Conservation (phyloP, 1,140 invertebrate genomes). For the Drosophila navojoa region DNA sequence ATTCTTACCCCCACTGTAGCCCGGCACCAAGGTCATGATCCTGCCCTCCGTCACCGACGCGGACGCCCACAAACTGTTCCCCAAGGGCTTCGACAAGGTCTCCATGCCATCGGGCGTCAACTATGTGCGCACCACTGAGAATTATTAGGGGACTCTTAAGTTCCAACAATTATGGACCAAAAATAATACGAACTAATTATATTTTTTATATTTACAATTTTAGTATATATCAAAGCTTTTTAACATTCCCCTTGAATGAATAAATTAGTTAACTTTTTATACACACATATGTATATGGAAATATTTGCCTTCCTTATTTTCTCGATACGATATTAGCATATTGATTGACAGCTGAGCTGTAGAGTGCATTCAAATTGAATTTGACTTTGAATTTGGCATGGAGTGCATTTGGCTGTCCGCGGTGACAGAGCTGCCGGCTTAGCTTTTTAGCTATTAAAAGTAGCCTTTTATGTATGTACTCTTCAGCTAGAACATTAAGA, state of each 20-base stretch:
- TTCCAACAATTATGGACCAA: constrained; percentile 3
- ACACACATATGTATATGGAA: background rate
- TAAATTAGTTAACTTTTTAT: constrained; percentile 4
- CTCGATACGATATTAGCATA: background rate
- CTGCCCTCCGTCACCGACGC: constrained; percentile 89
- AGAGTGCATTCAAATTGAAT: background rate
- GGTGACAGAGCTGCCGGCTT: background rate
- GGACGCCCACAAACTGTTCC: constrained; percentile 89
- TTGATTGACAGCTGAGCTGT: background rate
- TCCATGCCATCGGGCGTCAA: constrained; percentile 91
- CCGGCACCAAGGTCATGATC: constrained; percentile 93
- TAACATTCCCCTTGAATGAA: background rate
- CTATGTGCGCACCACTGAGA: constrained; percentile 91
- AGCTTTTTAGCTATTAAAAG: background rate
- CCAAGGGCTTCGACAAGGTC: constrained; percentile 88
- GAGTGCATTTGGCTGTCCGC: background rate
- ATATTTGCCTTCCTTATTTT: background rate
- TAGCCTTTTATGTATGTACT: no score
- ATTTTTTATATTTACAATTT: background rate
- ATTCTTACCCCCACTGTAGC: constrained; percentile 84
- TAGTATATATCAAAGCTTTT: background rate
- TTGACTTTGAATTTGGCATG: background rate
- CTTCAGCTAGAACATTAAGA: no score
- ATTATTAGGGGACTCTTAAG: constrained; percentile 84
- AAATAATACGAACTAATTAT: background rate